phyloP scores from a whole-genome alignment of 2,888 invertebrate species.

The Calliopum simillimum region DNA sequence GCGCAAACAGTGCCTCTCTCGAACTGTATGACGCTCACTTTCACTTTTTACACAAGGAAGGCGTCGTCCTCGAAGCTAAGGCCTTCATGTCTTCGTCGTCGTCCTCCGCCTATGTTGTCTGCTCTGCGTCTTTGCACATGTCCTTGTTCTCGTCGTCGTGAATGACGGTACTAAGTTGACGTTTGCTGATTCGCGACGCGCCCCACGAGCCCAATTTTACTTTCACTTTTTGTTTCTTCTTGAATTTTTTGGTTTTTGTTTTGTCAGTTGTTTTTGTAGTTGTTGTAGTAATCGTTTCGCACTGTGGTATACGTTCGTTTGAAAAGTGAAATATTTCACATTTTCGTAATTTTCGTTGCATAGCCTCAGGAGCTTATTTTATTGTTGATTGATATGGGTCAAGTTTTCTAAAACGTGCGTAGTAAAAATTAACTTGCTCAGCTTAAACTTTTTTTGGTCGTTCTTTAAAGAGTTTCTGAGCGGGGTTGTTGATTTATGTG shows the following conservation, averaged over 20 bases:
- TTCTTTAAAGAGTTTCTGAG: no score
- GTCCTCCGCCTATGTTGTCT: constrained; percentile 21
- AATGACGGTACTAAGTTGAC: constrained; percentile 13
- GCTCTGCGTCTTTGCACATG: not conserved
- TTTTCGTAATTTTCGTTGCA: no score
- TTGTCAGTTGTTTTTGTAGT: constrained; percentile 20
- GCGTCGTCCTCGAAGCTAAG: constrained; percentile 34
- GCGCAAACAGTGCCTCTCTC: not conserved
- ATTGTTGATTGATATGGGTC: no score
- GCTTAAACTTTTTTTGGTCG: no score
- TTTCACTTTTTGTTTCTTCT: constrained; percentile 43
- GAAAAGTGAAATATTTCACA: no score
- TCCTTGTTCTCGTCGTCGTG: not conserved
- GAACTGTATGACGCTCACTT: constrained; percentile 28
- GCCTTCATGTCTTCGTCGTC: constrained; percentile 27
- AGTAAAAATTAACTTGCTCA: no score
- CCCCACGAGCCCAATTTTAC: constrained; percentile 31
- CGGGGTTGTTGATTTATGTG: no score
- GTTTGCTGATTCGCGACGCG: constrained; percentile 11
- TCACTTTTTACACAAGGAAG: constrained; percentile 37
- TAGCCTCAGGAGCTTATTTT: no score
- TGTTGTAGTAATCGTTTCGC: constrained; percentile 13
- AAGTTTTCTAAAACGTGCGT: no score
- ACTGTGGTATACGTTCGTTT: not conserved
- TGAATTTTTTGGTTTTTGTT: not conserved